phyloP scores from a whole-genome alignment of 2,888 invertebrate species.

The Drosophila melanosoma region DNA sequence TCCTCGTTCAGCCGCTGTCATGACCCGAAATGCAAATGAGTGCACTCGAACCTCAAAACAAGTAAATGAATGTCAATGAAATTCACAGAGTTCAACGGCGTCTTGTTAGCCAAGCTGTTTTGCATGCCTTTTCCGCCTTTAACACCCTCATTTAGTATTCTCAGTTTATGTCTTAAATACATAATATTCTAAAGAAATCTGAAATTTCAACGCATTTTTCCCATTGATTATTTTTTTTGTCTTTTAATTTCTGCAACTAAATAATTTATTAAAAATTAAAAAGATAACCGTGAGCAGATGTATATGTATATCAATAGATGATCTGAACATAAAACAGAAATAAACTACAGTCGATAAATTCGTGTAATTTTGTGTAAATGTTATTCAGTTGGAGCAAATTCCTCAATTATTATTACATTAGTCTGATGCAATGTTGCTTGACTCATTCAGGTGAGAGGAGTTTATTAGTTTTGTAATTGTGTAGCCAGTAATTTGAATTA shows the following conservation, averaged over 20 bases:
- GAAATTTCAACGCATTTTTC: not conserved
- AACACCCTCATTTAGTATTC: not conserved
- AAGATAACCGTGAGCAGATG: not conserved
- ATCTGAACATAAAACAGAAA: not conserved
- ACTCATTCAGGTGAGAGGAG: not conserved
- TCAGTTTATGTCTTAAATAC: not conserved
- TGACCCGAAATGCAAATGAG: conserved; percentile 28
- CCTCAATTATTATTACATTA: not conserved
- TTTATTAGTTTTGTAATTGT: conserved; percentile 7
- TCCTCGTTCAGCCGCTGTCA: not conserved
- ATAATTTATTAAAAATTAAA: too few species aligned
- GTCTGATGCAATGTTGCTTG: not conserved
- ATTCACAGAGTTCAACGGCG: not conserved
- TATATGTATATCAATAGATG: not conserved
- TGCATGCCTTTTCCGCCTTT: not conserved
- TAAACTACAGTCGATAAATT: not conserved
- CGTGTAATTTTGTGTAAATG: not conserved
- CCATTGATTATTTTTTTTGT: not conserved
- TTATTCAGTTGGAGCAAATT: not conserved
- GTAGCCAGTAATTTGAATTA: conserved; percentile 7
- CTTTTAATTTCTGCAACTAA: not conserved
- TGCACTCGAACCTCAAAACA: conserved; percentile 26
- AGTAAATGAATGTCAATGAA: conserved; percentile 19
- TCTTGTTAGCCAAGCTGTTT: not conserved
- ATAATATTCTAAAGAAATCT: not conserved